A percentile compares a stretch with the other conserved stretches of the same genome.
Conservation (phyloP, 1,140 invertebrate genomes). For the Maconellicoccus hirsutus region DNA sequence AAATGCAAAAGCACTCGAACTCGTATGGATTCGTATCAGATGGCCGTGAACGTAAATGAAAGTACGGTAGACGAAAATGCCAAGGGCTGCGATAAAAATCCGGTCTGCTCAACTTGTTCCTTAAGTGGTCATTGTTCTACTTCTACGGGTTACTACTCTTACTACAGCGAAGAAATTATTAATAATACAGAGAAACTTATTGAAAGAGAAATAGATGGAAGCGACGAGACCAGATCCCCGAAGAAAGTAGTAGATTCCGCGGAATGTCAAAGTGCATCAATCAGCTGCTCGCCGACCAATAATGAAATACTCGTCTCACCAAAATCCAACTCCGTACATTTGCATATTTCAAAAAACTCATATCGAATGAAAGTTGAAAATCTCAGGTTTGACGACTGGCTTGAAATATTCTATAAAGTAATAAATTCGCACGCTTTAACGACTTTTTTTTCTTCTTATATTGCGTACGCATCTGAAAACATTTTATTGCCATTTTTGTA, state of each 20-base stretch:
- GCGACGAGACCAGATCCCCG: neutral
- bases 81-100: neutral
- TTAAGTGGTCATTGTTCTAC: conserved; percentile 3
- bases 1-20: neutral
- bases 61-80: neutral
- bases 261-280: conserved; percentile 7
- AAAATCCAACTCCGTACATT: conserved; percentile 3
- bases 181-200: neutral
- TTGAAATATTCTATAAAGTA: too few species aligned
- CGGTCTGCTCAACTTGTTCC: conserved; percentile 2
- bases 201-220: conserved; percentile 5
- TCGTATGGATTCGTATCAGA: neutral
- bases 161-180: too few species aligned
- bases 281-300: neutral
- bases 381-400: neutral
- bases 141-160: neutral
- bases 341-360: conserved; percentile 5
- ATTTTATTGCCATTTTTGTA: too few species aligned
- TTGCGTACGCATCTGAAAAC: too few species aligned
- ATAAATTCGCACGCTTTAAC: too few species aligned
- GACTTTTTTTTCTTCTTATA: too few species aligned
- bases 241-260: neutral
- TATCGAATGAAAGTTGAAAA: neutral
- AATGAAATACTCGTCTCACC: neutral
- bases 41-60: conserved; percentile 7